These are phyloP conservation scores for Cladopsammia gracilis DNA, from an alignment of 64 coral and sea anemone genomes.

Conservation along the genomic window DNA sequence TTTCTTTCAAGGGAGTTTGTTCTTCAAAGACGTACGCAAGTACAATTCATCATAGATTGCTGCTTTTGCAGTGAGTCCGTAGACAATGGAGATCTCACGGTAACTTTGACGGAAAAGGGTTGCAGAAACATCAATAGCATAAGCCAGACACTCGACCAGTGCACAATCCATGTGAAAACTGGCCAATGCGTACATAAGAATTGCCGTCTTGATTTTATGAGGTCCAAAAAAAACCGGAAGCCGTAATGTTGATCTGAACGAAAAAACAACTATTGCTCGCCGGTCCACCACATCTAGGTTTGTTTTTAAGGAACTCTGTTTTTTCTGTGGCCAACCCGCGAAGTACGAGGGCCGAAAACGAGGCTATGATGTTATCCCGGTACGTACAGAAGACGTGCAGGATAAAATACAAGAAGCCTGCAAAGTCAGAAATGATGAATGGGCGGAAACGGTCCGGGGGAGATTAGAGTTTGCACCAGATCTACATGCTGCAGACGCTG, in stretches of 20 bases:
- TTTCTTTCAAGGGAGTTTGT: slow-evolving; percentile 13
- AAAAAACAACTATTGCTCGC: neutral
- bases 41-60: slow-evolving; percentile 6
- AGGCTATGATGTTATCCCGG: too few species aligned
- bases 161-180: slow-evolving; percentile 6
- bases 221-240: neutral
- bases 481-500: too few species aligned
- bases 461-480: slow-evolving; percentile 6
- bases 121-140: slow-evolving; percentile 13
- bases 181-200: slow-evolving; percentile 6
- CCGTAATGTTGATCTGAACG: neutral
- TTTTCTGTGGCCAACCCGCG: too few species aligned
- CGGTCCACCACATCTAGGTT: neutral
- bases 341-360: too few species aligned
- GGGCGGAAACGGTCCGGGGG: too few species aligned
- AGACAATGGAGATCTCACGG: slow-evolving; percentile 12
- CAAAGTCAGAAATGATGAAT: slow-evolving; percentile 29
- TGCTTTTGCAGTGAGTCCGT: slow-evolving; percentile 15
- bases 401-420: neutral
- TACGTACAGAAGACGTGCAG: too few species aligned
- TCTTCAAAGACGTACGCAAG: slow-evolving; percentile 10
- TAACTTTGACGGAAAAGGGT: slow-evolving; percentile 16
- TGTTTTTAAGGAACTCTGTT: neutral
- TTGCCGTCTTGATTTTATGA: neutral
- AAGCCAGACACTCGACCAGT: slow-evolving; percentile 14